Evolutionary conservation across 30 jellyfish, hydroid and myxozoan genomes (phyloP).

Genomic region (Pelagia noctiluca): DNA sequence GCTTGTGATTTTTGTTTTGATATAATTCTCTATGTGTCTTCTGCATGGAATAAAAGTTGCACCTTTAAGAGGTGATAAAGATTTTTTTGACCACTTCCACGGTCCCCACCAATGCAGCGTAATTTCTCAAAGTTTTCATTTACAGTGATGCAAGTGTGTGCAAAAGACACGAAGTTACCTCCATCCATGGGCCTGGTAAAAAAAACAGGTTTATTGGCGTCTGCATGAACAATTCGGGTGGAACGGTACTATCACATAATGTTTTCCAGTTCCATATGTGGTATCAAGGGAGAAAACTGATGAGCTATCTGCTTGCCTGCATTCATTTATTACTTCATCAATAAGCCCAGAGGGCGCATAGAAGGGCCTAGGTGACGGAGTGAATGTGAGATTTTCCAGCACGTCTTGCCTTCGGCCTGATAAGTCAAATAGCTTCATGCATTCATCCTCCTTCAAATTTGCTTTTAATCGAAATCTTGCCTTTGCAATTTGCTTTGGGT

Average conservation of each 20-base stretch:
- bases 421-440: slow-evolving; percentile 3
- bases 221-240: slow-evolving; percentile 5
- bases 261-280: slow-evolving; percentile 7
- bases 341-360: neutral
- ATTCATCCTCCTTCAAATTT: slow-evolving; percentile 1
- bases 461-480: slow-evolving; percentile 3
- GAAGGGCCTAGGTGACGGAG: slow-evolving; percentile 13
- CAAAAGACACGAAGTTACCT: slow-evolving; percentile 11
- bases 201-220: neutral
- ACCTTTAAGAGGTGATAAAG: slow-evolving; percentile 8
- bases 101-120: slow-evolving; percentile 14
- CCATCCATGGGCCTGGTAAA: slow-evolving; percentile 9
- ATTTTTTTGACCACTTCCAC: slow-evolving; percentile 14
- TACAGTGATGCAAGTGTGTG: neutral
- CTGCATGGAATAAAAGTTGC: slow-evolving; percentile 9
- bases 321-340: slow-evolving; percentile 6
- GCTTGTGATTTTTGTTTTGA: neutral
- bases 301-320: slow-evolving; percentile 9
- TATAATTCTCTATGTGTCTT: slow-evolving; percentile 5
- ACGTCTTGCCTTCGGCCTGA: slow-evolving; percentile 2
- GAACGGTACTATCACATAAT: slow-evolving; percentile 7
- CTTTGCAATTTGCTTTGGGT: slow-evolving; percentile 5
- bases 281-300: slow-evolving; percentile 9
- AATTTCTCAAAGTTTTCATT: slow-evolving; percentile 3
- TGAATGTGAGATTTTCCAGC: slow-evolving; percentile 7